phyloP scores from a whole-genome alignment of 2,797 vertebrate species.

The Remorina albescens region DNA sequence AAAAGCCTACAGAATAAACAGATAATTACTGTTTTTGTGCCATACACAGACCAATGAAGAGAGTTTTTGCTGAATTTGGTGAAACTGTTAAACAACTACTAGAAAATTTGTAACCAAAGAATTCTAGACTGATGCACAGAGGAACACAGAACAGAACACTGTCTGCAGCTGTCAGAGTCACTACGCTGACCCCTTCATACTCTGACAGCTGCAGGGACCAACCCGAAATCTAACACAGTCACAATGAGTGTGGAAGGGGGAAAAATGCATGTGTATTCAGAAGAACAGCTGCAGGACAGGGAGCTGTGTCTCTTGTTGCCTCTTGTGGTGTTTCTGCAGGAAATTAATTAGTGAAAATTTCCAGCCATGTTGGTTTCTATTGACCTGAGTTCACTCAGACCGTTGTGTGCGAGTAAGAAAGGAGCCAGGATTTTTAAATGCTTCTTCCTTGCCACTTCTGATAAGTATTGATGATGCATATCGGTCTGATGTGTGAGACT shows the following conservation, averaged over 20 bases:
- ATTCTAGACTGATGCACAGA: not conserved
- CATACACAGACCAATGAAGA: no score
- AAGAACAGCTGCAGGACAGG: slow-evolving; percentile 6
- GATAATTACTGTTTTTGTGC: no score
- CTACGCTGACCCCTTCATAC: slow-evolving; percentile 8
- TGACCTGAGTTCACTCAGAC: no score
- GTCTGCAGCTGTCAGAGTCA: no score
- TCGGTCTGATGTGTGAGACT: not conserved
- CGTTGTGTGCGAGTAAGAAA: not conserved
- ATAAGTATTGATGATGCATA: no score
- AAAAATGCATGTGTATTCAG: not conserved
- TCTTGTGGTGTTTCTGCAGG: not conserved
- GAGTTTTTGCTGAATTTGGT: not conserved
- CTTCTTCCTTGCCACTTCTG: no score
- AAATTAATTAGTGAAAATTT: not conserved
- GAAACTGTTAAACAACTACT: not conserved
- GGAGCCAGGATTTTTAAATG: not conserved
- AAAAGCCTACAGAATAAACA: not conserved
- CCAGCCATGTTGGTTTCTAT: no score
- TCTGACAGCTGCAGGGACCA: slow-evolving; percentile 27
- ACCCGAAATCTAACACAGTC: not conserved
- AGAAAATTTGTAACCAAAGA: not conserved
- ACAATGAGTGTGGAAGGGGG: not conserved
- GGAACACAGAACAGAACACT: slow-evolving; percentile 48
- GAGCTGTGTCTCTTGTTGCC: slow-evolving; percentile 4